phyloP scores from a whole-genome alignment of 2,797 vertebrate genomes.

The Tolypeutes matacus region DNA sequence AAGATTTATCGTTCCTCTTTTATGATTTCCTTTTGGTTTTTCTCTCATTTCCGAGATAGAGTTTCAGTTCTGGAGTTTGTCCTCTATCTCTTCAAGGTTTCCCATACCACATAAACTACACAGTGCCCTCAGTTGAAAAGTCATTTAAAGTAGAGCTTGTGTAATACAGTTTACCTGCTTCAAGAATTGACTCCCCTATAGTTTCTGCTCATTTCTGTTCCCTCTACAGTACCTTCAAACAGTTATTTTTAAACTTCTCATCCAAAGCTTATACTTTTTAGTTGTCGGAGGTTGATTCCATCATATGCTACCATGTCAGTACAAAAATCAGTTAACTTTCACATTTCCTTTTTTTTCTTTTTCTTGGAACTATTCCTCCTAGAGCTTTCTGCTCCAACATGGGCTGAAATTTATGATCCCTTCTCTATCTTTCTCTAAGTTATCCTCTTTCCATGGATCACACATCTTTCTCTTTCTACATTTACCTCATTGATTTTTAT shows the following conservation, averaged over 20 bases:
- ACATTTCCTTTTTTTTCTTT: background rate
- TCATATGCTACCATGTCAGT: background rate
- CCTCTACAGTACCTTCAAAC: background rate
- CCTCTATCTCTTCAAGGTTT: background rate
- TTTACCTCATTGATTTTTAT: background rate
- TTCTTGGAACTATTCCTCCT: background rate
- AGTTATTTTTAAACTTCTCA: background rate
- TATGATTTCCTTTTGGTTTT: background rate
- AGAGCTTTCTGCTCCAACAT: background rate
- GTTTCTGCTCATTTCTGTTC: background rate
- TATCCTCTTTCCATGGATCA: background rate
- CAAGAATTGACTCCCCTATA: background rate
- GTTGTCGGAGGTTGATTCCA: background rate
- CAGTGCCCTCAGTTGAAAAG: background rate
- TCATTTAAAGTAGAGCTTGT: background rate
- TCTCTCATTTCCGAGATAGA: background rate
- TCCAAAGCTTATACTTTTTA: background rate
- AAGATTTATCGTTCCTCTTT: background rate
- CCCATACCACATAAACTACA: background rate
- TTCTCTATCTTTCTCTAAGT: background rate
- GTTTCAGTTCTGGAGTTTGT: background rate
- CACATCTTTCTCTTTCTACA: background rate
- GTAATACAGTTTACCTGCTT: background rate
- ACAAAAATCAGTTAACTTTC: background rate
- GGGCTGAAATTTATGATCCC: background rate